Conservation (phyloP, 2,797 vertebrate species). For the Dallia pectoralis region DNA sequence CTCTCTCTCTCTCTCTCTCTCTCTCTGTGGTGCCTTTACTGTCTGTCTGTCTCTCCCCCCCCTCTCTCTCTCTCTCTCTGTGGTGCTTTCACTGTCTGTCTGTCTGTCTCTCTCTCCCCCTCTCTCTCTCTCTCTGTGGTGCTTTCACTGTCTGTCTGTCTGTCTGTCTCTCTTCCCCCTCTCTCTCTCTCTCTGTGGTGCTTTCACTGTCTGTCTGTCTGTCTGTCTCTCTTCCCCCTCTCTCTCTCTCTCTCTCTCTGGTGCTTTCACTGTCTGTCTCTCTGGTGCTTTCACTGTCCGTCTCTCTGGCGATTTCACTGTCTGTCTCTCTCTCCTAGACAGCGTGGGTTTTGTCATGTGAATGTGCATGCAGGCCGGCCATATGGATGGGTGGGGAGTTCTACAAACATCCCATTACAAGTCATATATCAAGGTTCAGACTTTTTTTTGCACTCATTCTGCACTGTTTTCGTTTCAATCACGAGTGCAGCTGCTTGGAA, state of each 20-base stretch:
- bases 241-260: no score
- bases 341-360: constrained; percentile 74
- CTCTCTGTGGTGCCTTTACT: no score
- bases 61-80: no score
- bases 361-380: constrained; percentile 73
- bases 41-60: no score
- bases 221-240: no score
- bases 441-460: constrained; percentile 86
- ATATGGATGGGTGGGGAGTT: constrained; percentile 76
- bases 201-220: no score
- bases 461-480: constrained; percentile 93
- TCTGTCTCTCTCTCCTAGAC: constrained; percentile 45
- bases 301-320: not conserved
- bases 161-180: no score
- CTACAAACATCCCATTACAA: constrained; percentile 93
- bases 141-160: no score
- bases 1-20: not conserved
- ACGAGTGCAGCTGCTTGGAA: constrained; percentile 84
- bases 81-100: no score
- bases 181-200: no score
- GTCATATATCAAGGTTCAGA: constrained; percentile 89
- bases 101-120: constrained; percentile 11
- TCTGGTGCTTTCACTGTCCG: no score
- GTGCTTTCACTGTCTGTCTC: no score
- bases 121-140: not conserved